Base-by-base conservation (phyloP, 2,113 vertebrate genomes). In the Carassius carassius region DNA sequence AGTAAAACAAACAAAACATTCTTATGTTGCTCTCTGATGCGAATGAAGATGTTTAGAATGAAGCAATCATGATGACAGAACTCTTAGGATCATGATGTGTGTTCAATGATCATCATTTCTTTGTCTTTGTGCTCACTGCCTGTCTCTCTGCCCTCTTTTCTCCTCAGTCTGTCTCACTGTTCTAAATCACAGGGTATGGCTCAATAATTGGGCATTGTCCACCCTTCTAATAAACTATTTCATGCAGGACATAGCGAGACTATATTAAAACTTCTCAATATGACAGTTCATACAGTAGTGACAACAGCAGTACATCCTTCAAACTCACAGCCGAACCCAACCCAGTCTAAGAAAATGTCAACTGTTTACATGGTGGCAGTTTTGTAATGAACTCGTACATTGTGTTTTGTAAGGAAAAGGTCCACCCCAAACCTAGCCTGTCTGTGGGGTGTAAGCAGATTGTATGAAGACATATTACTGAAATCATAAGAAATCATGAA, bases 91-190 rank as follows among this genome's bases (percentile, higher is more conserved):
- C 11, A 60, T 63, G 23, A 29, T 44, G 62, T 9, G 62, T 51
- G 25, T 51, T 51, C 25, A 81, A n/a, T 60, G n/a, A 58, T 78
- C 77, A 79, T 67, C 19, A 79, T 79, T 44, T 80, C 78, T 63
- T 80, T 44, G 35, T 47, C 78, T 80, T 44, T 80, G 37, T 80
- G 23, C 19, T 21, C 74, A 54, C 16, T 54, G 16, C 7, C 16
- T 32, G 23, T 69, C 2, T 35, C 4, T 32, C 17, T 51, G 23
- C 41, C 23, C 44, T 69, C 44, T 81, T 69, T 51, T 51, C 44
- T 81, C 23, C 9, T 69, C 63, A 14, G 14, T 16, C 17, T 49
- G 23, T 32, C 76, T 60, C 19, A n/a, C 54, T 37, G 35, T 44
- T 47, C 21, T 69, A 14, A 35, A 69, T 69, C 60, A 35, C 13